Evolutionary conservation across 2,113 vertebrate species (phyloP).

Genomic region (Pongo pygmaeus): DNA sequence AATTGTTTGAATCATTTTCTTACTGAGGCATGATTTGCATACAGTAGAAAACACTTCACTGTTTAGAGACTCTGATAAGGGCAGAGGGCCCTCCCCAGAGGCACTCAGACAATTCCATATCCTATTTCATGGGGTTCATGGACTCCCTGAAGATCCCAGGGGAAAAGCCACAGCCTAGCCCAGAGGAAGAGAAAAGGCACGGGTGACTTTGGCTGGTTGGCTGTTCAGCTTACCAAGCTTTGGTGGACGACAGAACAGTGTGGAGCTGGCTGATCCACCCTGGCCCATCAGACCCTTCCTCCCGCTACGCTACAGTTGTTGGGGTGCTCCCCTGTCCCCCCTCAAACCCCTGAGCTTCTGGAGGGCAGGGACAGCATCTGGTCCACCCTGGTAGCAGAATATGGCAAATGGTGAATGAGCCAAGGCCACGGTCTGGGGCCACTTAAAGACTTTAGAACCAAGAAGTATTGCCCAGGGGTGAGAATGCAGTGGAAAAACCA

Average conservation of each 20-base stretch:
- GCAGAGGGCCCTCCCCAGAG: not conserved
- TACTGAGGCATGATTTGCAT: not conserved
- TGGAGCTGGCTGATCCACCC: rapidly evolving
- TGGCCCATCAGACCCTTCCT: not conserved
- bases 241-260: rapidly evolving
- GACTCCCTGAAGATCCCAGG: not conserved
- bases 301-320: rapidly evolving
- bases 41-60: not conserved
- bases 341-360: not conserved
- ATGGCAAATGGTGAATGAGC: not conserved
- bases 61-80: no score
- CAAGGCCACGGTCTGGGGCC: not conserved
- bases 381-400: not conserved
- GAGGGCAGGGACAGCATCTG: not conserved
- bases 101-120: no score
- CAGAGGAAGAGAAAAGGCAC: not conserved
- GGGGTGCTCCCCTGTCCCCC: not conserved
- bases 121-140: not conserved
- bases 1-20: not conserved
- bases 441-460: not conserved
- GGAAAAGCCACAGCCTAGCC: not conserved
- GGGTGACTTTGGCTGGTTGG: no score
- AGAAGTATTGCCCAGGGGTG: rapidly evolving
- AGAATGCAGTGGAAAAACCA: not conserved
- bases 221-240: rapidly evolving